These are phyloP conservation scores for Deroplatys truncata DNA, from an alignment of 2,888 invertebrate species.

Conservation along the genomic window DNA sequence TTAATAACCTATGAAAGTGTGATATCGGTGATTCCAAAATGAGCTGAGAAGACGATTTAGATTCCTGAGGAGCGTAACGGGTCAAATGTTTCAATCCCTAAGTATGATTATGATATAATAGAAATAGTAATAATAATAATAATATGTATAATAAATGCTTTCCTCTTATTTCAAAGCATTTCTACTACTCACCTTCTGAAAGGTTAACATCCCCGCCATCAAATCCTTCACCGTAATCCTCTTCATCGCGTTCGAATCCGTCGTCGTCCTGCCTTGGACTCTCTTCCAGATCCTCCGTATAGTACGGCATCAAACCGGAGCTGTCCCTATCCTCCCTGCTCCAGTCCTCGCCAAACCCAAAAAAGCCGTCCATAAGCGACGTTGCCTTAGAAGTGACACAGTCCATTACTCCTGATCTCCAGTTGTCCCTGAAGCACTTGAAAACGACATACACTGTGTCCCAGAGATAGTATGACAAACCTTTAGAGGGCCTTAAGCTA, in stretches of 20 bases:
- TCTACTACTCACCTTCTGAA: background rate
- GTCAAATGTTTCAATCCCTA: no score
- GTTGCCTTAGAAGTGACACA: slow-evolving; percentile 1
- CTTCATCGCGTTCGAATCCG: background rate
- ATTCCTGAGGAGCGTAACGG: no score
- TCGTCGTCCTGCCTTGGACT: background rate
- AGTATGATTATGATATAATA: no score
- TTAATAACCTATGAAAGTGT: no score
- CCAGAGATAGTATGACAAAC: background rate
- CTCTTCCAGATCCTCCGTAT: background rate
- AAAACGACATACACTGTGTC: background rate
- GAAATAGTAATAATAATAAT: no score
- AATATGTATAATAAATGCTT: no score
- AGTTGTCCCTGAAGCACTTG: background rate
- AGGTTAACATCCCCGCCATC: background rate
- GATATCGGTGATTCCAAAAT: no score
- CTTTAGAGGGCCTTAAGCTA: background rate
- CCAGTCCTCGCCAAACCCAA: background rate
- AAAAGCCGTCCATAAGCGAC: background rate
- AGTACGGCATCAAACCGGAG: background rate
- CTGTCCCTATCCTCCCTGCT: background rate
- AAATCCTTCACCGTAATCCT: slow-evolving; percentile 12
- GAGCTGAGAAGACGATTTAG: no score
- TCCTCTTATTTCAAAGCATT: no score
- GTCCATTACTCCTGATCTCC: slow-evolving; percentile 10